Percentiles rank a stretch among this genome's conserved stretches.
Conservation (phyloP, 2,113 vertebrate species). For the Gopherus evgoodei region DNA sequence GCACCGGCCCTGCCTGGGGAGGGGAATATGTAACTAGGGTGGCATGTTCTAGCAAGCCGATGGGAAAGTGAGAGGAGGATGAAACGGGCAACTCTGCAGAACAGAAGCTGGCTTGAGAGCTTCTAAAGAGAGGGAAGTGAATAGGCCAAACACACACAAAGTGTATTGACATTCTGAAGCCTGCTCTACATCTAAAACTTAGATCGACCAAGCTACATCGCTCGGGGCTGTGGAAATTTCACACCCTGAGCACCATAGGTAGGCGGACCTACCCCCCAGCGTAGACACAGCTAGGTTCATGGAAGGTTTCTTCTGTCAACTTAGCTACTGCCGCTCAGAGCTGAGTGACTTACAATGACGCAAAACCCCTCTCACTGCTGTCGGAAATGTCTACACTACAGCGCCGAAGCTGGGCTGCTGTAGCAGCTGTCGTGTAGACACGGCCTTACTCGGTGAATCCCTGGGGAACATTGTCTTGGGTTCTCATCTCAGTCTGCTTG, state of each 20-base stretch:
- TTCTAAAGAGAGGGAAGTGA: no score
- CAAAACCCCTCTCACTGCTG: no score
- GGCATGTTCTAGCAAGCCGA: background rate
- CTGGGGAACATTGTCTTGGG: background rate
- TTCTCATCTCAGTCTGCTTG: background rate
- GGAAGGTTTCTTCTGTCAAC: background rate
- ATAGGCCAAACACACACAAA: background rate
- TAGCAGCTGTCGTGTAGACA: background rate
- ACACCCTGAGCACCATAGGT: no score
- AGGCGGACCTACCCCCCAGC: no score
- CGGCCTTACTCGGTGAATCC: background rate
- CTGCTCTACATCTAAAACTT: background rate
- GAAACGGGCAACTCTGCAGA: background rate
- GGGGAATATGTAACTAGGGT: background rate
- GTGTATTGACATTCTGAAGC: no score
- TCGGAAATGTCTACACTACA: background rate
- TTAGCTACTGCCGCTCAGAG: background rate
- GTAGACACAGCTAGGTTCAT: background rate
- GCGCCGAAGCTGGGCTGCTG: no score
- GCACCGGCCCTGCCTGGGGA: fast-evolving
- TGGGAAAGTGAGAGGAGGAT: background rate
- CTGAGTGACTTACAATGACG: background rate
- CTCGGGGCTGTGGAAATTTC: background rate
- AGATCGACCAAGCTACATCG: background rate
- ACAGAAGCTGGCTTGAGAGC: no score